A percentile compares a stretch with the other conserved stretches of the same genome.
phyloP scores from a whole-genome alignment of 2,797 vertebrate species.

The Anguilla marmorata region DNA sequence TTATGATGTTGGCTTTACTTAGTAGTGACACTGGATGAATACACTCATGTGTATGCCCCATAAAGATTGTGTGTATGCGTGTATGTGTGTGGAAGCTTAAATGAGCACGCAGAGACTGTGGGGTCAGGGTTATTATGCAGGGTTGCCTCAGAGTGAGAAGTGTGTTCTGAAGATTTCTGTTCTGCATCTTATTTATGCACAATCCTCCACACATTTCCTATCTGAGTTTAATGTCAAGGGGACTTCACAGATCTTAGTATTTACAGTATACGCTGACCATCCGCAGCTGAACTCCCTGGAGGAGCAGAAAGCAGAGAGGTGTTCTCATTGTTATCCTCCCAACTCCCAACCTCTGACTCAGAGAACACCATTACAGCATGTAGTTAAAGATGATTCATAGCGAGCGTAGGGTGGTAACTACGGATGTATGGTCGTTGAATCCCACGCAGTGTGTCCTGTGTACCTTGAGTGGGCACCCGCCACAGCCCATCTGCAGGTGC shows the following conservation, averaged over 20 bases:
- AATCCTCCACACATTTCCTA: not conserved
- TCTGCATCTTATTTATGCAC: not conserved
- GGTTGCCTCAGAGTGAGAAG: not conserved
- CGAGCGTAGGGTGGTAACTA: not conserved
- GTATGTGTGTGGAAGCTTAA: not conserved
- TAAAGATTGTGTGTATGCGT: not conserved
- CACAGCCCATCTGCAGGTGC: not conserved
- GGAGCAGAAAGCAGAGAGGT: not conserved
- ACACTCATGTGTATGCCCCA: not conserved
- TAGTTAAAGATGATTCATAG: slow-evolving; percentile 20
- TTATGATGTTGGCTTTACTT: not conserved
- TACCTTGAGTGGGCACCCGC: slow-evolving; percentile 3
- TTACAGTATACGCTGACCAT: not conserved
- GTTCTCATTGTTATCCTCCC: not conserved
- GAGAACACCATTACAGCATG: slow-evolving; percentile 13
- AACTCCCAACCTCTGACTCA: slow-evolving; percentile 4
- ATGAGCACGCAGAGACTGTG: not conserved
- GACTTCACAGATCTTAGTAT: not conserved
- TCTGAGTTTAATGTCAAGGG: not conserved
- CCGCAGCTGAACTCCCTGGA: not conserved
- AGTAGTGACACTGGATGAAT: not conserved
- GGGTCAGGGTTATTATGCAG: not conserved
- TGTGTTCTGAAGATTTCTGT: not conserved
- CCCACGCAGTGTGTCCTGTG: not conserved
- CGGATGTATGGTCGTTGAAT: not conserved